phyloP scores from a whole-genome alignment of 1,140 invertebrate genomes.

The Drosophila sucinea region DNA sequence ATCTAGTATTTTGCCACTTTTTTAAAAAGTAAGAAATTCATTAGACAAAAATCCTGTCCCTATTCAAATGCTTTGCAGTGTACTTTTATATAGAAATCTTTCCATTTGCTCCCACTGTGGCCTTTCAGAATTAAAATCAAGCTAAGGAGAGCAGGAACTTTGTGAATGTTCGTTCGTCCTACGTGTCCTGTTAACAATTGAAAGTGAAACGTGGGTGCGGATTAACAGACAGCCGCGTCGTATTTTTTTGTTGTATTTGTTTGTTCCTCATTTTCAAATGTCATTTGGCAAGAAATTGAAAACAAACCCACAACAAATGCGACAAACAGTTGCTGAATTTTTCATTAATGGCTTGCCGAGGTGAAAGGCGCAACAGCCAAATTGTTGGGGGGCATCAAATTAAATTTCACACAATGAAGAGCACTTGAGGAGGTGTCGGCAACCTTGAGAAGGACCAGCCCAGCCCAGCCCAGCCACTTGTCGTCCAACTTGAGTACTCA shows the following conservation, averaged over 20 bases:
- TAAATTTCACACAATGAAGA: conserved; percentile 23
- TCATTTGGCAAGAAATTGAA: background rate
- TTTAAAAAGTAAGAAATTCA: too few species aligned
- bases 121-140: background rate
- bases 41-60: too few species aligned
- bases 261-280: conserved; percentile 13
- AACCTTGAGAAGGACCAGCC: background rate
- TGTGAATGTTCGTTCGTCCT: background rate
- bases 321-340: conserved; percentile 26
- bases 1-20: too few species aligned
- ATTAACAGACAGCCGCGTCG: conserved; percentile 8
- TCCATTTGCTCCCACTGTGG: background rate
- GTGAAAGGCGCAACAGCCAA: background rate
- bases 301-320: conserved; percentile 9
- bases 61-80: too few species aligned
- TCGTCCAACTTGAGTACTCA: background rate
- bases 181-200: conserved; percentile 4
- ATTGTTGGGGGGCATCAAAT: conserved; percentile 17
- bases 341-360: conserved; percentile 16
- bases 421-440: conserved; percentile 1
- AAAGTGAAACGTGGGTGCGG: conserved; percentile 12
- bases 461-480: too few species aligned
- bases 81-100: background rate
- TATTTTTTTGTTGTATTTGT: background rate
- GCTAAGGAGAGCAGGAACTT: background rate